phyloP scores from a whole-genome alignment of 2,888 invertebrate species.

The Antheraea assamensis region DNA sequence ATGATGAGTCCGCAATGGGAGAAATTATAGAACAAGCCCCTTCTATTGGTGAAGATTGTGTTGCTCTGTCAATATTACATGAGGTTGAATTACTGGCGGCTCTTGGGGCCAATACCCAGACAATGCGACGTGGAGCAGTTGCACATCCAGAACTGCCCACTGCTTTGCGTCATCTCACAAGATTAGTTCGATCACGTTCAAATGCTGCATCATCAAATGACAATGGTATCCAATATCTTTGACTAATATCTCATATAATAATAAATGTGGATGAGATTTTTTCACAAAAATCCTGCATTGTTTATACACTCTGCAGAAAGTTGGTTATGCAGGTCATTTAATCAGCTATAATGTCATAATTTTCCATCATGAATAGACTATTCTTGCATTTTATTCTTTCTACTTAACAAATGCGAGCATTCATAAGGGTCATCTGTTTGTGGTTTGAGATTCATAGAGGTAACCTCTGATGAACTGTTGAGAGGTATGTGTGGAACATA shows the following conservation, averaged over 20 bases:
- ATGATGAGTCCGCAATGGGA: conserved; percentile 79
- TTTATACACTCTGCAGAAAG: no score
- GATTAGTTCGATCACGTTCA: conserved; percentile 75
- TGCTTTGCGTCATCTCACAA: conserved; percentile 85
- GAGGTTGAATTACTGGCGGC: conserved; percentile 89
- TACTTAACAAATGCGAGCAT: no score
- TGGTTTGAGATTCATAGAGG: no score
- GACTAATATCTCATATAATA: no score
- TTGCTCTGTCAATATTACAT: conserved; percentile 88
- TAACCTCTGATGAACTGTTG: no score
- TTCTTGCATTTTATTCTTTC: no score
- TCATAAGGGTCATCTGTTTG: no score
- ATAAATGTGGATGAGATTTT: neutral
- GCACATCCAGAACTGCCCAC: conserved; percentile 87
- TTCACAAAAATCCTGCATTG: neutral
- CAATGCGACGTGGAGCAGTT: conserved; percentile 85
- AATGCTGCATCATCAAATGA: conserved; percentile 49
- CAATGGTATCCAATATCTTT: conserved; percentile 45
- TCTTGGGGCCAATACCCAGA: conserved; percentile 84
- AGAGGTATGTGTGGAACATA: no score
- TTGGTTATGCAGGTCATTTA: no score
- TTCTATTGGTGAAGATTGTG: conserved; percentile 86
- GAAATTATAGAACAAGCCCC: conserved; percentile 88
- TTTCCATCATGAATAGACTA: no score
- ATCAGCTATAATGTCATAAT: no score